Conservation (phyloP, 2,888 invertebrate species). For the Entomobrya multifasciata region DNA sequence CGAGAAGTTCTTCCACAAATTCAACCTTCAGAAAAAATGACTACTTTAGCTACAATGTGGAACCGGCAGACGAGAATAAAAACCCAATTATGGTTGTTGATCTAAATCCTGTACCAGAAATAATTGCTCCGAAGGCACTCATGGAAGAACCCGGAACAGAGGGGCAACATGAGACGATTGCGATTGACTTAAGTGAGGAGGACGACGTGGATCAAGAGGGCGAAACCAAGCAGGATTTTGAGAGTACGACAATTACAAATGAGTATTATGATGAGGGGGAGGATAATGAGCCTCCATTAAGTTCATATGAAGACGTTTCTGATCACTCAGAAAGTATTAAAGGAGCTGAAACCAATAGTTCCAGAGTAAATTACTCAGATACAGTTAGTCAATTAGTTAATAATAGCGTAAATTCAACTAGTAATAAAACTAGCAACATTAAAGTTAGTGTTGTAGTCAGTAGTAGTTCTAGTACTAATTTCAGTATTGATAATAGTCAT, state of each 20-base stretch:
- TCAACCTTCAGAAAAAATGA: background rate
- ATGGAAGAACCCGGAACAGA: background rate
- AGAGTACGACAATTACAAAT: background rate
- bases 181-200: slow-evolving; percentile 5
- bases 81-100: slow-evolving; percentile 61
- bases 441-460: slow-evolving; percentile 28
- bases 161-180: slow-evolving; percentile 39
- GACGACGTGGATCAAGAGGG: background rate
- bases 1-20: slow-evolving; percentile 17
- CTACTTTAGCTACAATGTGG: background rate
- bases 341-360: background rate
- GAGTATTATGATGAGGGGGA: background rate
- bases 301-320: background rate
- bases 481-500: background rate
- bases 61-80: slow-evolving; percentile 4
- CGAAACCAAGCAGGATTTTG: background rate
- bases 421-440: background rate
- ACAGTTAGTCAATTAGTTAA: background rate
- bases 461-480: slow-evolving; percentile 28
- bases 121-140: slow-evolving; percentile 38
- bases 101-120: slow-evolving; percentile 57
- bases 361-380: background rate
- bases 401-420: background rate
- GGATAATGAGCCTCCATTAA: background rate
- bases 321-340: background rate